Base-by-base conservation (phyloP, 2,888 invertebrate species). In the Hoplodrina blanda region DNA sequence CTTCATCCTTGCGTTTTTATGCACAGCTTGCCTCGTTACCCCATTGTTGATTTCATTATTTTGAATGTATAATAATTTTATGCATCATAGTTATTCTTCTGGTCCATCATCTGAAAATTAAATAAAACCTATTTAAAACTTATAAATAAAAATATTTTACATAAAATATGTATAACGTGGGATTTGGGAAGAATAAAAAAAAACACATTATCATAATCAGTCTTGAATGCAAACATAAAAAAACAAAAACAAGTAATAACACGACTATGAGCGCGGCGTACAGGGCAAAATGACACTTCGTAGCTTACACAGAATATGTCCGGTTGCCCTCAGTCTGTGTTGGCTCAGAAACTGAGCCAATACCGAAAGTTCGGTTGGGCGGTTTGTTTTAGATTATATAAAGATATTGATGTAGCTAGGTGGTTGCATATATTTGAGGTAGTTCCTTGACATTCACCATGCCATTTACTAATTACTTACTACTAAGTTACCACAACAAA, bases 71-170 rank as follows among this genome's bases (percentile, higher is more conserved):
- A 25, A 70, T 44, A 44, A 44, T 13, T 55, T 41, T 44, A 15
- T 63, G 63, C n/a, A 25, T 41, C 41, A 11, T 37, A 44, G 20
- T n/a, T 30, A 30, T 30, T 20, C 25, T 13, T n/a, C 53, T 3
- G 2, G 37, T 37, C 25, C 44, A 44, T 13, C n/a, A 57, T 72
- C 71, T 72, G 71, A 46, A 72, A 71, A 65, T 33, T n/a, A 46
- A 56, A 56, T 25, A 44, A 44, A 7, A 54, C 2, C 1, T 11
- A 50, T 63, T 41, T 5, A 5, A 62, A 19, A 54, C 3, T 11
- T 59, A 4, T 30, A 10, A 15, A 52, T 15, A 4, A 13, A 69
- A 20, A 50, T 33, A 20, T 20, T n/a, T 15, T 13, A 25, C n/a
- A 6, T 5, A 20, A 44, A 8, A n/a, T 7, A 41, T 41, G 41